Conservation (phyloP, 2,797 vertebrate genomes). For the Huso huso region DNA sequence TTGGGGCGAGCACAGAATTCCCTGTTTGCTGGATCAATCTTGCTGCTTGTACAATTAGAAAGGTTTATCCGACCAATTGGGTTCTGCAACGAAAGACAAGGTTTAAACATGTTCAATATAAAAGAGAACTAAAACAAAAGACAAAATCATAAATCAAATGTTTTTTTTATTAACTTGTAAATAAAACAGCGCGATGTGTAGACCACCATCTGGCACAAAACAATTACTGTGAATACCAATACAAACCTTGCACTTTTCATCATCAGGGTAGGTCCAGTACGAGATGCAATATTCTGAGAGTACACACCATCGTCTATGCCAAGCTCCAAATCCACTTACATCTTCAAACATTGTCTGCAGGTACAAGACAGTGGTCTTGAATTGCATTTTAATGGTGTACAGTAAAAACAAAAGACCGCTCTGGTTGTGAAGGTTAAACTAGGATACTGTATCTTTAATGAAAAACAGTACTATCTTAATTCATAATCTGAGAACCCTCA, state of each 20-base stretch:
- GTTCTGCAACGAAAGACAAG: constrained; percentile 50
- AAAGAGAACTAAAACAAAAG: constrained; percentile 8
- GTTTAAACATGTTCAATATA: no score
- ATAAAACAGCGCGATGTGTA: no score
- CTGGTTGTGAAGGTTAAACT: no score
- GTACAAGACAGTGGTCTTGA: neutral
- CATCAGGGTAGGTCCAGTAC: constrained; percentile 96
- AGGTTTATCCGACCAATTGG: constrained; percentile 84
- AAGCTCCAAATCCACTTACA: constrained; percentile 91
- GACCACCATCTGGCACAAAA: no score
- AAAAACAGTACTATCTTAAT: no score
- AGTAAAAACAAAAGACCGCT: no score
- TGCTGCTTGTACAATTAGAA: constrained; percentile 79
- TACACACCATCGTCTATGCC: constrained; percentile 92
- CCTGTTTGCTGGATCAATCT: constrained; percentile 82
- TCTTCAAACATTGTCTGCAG: constrained; percentile 94
- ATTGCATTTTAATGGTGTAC: no score
- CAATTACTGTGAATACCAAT: neutral
- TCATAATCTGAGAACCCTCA: no score
- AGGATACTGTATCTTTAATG: no score
- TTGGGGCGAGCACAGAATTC: constrained; percentile 92
- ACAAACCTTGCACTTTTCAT: constrained; percentile 85
- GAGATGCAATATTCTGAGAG: constrained; percentile 86
- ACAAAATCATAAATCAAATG: constrained; percentile 5
- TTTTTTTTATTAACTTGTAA: neutral